Base-by-base conservation (phyloP, 2,888 invertebrate genomes). In the Lasioglossum calceatum region DNA sequence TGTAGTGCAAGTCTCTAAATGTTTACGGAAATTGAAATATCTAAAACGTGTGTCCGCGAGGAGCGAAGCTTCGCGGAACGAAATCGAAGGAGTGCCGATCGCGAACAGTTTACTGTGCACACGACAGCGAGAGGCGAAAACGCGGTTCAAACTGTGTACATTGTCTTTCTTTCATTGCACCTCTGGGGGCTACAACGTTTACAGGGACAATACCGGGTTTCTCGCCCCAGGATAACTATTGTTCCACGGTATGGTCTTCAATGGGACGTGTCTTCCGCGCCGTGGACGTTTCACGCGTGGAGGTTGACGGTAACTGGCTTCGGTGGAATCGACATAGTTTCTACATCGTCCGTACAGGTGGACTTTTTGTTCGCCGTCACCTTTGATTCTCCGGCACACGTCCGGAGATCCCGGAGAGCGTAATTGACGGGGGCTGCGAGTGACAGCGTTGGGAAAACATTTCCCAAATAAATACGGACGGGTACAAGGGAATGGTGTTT, bases 131-230 rank as follows among this genome's bases (percentile, higher is more conserved):
- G 47, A 50, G n/a, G 32, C 36, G 36, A 75, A 67, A 85, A 71
- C 44, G 42, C 77, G 61, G 73, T 77, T 82, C 64, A 79, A 82
- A 82, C 70, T 50, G 73, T 75, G 79, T 58, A 87, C 74, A 82
- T 82, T 79, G 86, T 82, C 82, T 77, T 61, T 61, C 50, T 77
- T 79, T 77, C 61, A 70, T 39, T 47, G 23, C 61, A 70, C 70
- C 86, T 87, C 73, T 70, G 42, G 79, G 86, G 79, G 70, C 79
- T 82, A 71, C 82, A 74, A 74, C 87, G 82, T 87, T 87, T 87
- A 86, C 86, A 73, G 70, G 77, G 61, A 86, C 87, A 87, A 86
- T 87, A 72, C 74, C 61, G 47, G 73, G 61, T 86, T 87, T 82
- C 86, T 86, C 82, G 79, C 74, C 54, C 70, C 73, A 71, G 70